Base-by-base conservation (phyloP, 2,113 vertebrate genomes). In the Lagopus leucura region DNA sequence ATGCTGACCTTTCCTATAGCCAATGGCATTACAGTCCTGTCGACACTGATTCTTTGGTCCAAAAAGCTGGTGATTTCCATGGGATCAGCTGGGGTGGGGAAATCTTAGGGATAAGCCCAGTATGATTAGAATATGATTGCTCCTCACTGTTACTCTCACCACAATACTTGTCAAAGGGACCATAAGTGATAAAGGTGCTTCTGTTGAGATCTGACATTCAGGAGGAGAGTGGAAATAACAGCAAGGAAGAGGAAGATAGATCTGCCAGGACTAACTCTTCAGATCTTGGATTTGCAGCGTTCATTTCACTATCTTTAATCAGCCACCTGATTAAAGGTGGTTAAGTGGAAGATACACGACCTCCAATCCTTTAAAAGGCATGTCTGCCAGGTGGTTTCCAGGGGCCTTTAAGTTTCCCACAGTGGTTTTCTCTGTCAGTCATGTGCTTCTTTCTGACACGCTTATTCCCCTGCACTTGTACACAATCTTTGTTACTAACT, bases 331-430 rank as follows among this genome's bases (percentile, higher is more conserved):
- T 66, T 55, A 61, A 52, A 86, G 79, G 45, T 21, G 25, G n/a
- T 24, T 24, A 43, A 48, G 27, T 48, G 67, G 38, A 38, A 38
- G 48, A 5, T n/a, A 11, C 8, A 3, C 21, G 16, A 84, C 5
- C 58, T 74, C 10, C 22, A 50, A 32, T 78, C 28, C 45, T 86
- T 81, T 94, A 97, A 34, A 67, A 93, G 25, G 96, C 61, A 5
- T 92, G 83, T 93, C 95, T 93, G 3, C 98, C 96, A 3, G 97
- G 92, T 6, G 98, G 97, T n/a, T 86, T 98, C 98, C 98, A 98
- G 77, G 98, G 97, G 12, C 70, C 47, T 24, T 92, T 93, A 8
- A 7, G 5, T 69, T 88, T 87, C 9, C 36, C 88, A 32, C 61
- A 52, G 70, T 74, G 50, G 61, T 64, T 80, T 71, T 69, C 72